Conservation (phyloP, 2,113 vertebrate genomes). For the Panthera uncia region DNA sequence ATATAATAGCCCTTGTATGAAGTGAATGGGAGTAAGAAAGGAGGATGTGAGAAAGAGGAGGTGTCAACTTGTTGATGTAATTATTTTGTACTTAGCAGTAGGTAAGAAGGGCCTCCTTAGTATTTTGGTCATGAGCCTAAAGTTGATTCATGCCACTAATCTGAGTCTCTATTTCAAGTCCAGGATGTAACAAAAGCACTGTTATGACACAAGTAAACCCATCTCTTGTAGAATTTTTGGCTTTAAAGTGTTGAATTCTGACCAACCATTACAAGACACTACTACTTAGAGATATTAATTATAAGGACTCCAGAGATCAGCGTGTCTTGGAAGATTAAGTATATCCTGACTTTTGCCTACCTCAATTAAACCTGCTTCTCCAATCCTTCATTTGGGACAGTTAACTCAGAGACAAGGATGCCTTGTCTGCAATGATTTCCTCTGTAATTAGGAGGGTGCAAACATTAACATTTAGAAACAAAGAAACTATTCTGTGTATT, state of each 20-base stretch:
- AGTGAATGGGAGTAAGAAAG: background rate
- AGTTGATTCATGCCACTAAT: background rate
- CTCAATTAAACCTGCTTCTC: background rate
- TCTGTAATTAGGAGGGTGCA: conserved; percentile 12
- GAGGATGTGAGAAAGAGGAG: background rate
- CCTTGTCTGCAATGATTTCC: background rate
- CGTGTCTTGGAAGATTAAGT: conserved; percentile 28
- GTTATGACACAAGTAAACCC: background rate
- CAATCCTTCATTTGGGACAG: background rate
- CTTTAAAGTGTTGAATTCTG: background rate
- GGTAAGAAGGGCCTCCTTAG: background rate
- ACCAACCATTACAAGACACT: background rate
- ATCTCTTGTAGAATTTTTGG: background rate
- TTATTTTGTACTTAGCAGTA: background rate
- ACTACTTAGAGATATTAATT: conserved; percentile 23
- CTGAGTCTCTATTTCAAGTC: conserved; percentile 27
- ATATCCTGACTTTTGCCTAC: background rate
- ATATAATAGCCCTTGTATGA: background rate
- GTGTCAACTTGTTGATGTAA: background rate
- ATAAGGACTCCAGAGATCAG: conserved; percentile 20
- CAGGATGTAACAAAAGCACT: background rate
- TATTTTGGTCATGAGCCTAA: background rate
- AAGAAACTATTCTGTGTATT: conserved; percentile 29
- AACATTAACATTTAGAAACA: conserved; percentile 43
- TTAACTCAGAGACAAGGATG: background rate